These are phyloP conservation scores for Tokudaia muenninki DNA, from an alignment of 2,797 vertebrate genomes.

Conservation along the genomic window DNA sequence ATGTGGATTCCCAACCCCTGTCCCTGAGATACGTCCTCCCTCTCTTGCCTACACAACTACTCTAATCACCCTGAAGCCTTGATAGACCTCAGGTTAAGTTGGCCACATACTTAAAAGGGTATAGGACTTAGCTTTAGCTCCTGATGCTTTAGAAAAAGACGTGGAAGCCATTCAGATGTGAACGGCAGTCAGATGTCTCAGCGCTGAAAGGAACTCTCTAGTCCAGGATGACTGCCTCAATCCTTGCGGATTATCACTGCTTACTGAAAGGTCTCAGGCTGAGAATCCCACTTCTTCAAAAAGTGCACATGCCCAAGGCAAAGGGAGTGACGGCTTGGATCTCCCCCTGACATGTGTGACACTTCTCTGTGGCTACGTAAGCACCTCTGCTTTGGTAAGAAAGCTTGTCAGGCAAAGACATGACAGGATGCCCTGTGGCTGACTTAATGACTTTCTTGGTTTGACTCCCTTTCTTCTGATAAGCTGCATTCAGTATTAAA, in stretches of 20 bases:
- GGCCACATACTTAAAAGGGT: constrained; percentile 65
- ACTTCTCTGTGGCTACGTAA: constrained; percentile 71
- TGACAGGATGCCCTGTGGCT: constrained; percentile 5
- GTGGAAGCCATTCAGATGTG: constrained; percentile 70
- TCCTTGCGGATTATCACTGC: constrained; percentile 73
- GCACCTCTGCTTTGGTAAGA: constrained; percentile 58
- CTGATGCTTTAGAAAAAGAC: constrained; percentile 33
- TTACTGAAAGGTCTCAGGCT: constrained; percentile 61
- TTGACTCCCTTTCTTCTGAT: constrained; percentile 16
- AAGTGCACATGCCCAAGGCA: constrained; percentile 67
- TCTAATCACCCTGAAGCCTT: constrained; percentile 22
- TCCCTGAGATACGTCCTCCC: background rate
- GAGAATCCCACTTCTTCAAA: constrained; percentile 30
- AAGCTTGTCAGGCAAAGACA: constrained; percentile 51
- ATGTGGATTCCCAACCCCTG: background rate
- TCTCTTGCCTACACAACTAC: background rate
- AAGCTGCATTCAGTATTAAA: constrained; percentile 26
- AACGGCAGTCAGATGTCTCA: constrained; percentile 51
- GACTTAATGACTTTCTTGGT: background rate
- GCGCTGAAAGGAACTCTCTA: constrained; percentile 60
- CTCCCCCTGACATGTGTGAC: constrained; percentile 57
- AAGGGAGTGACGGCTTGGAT: constrained; percentile 57
- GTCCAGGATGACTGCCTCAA: constrained; percentile 63
- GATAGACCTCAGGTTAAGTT: constrained; percentile 14
- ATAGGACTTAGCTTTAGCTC: constrained; percentile 9